These are phyloP conservation scores for Drosophila birchii DNA, from an alignment of 2,888 invertebrate species.

Conservation along the genomic window DNA sequence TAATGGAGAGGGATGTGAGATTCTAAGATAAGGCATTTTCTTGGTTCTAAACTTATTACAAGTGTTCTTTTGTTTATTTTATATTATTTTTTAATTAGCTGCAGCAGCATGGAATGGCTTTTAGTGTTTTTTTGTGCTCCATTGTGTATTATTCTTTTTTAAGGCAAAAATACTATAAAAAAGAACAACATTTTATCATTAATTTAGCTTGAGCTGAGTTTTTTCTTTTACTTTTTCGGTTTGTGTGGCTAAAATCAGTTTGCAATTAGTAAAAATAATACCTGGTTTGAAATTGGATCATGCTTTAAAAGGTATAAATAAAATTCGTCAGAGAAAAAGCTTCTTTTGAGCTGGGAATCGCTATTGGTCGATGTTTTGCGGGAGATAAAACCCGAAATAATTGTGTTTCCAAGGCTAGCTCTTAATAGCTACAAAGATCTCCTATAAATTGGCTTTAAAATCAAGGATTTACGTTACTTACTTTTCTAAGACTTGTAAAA, in stretches of 20 bases:
- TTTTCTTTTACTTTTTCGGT: too few species aligned
- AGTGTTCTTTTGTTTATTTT: background rate
- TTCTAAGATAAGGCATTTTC: conserved; percentile 7
- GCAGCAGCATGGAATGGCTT: background rate
- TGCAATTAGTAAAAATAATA: background rate
- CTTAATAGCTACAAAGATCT: background rate
- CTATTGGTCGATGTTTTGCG: background rate
- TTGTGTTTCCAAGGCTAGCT: background rate
- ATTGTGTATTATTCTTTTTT: background rate
- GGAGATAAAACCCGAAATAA: background rate
- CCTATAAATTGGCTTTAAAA: background rate
- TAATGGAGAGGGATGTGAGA: background rate
- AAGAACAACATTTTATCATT: background rate
- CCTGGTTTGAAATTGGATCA: too few species aligned
- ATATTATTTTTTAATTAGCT: background rate
- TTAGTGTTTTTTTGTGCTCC: background rate
- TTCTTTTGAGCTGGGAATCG: background rate
- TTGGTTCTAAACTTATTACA: background rate
- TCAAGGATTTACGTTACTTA: background rate
- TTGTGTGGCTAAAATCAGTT: too few species aligned
- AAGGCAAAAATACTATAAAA: background rate
- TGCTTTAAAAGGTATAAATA: background rate
- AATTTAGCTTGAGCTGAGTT: background rate
- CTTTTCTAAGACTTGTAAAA: conserved; percentile 1
- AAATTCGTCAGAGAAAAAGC: background rate